Evolutionary conservation across 2,113 vertebrate species (phyloP).

Genomic region (Sceloporus tristichus): DNA sequence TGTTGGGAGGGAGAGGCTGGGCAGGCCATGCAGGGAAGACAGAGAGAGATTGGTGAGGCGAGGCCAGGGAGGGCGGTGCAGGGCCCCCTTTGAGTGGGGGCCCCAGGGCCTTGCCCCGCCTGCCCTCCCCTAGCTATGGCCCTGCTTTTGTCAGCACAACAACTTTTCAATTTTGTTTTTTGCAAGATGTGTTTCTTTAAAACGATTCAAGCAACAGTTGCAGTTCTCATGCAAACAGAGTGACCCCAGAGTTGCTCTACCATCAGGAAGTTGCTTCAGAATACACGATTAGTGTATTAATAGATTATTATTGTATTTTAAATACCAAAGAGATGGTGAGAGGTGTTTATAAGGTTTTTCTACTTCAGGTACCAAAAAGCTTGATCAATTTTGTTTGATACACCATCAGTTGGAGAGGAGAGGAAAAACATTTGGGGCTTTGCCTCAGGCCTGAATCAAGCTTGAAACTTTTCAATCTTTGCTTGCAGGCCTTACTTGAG

Average conservation of each 20-base stretch:
- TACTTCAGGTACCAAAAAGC: background rate
- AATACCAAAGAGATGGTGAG: background rate
- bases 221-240: too few relatives aligned
- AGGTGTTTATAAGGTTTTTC: background rate
- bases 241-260: too few relatives aligned
- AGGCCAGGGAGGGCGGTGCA: too few relatives aligned
- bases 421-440: too few relatives aligned
- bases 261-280: too few relatives aligned
- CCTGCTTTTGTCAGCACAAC: background rate
- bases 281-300: background rate
- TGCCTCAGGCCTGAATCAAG: background rate
- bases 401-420: background rate
- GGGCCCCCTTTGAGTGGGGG: too few relatives aligned
- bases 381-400: background rate
- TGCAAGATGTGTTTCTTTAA: background rate
- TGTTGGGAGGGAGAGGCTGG: too few relatives aligned
- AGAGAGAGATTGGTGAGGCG: too few relatives aligned
- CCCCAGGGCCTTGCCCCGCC: too few relatives aligned
- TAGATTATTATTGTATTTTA: background rate
- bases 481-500: constrained; percentile 8
- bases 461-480: background rate
- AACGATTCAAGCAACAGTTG: background rate
- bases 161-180: background rate
- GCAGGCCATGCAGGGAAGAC: too few relatives aligned
- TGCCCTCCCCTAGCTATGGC: too few relatives aligned